Evolutionary conservation across 2,797 vertebrate species (phyloP).

Genomic region (Dipus sagitta): DNA sequence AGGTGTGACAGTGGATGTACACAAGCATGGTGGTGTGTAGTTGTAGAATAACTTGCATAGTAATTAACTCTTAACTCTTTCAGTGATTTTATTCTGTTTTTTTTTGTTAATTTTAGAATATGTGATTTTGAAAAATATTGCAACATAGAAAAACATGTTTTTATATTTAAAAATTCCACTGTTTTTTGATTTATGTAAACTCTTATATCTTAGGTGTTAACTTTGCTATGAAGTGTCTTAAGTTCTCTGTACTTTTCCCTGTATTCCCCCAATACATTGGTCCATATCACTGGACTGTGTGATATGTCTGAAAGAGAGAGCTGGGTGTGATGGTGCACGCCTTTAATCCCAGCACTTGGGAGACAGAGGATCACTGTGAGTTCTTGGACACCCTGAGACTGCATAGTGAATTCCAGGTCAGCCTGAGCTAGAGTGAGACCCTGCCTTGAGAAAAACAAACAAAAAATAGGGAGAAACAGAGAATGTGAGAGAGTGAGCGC

Average conservation of each 20-base stretch:
- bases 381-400: no score
- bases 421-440: no score
- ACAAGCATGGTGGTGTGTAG: not conserved
- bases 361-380: no score
- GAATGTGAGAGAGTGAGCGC: no score
- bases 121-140: slow-evolving; percentile 58
- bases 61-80: not conserved
- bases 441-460: no score
- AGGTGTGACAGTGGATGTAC: not conserved
- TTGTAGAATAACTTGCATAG: not conserved
- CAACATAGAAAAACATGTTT: slow-evolving; percentile 43
- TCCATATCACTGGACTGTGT: not conserved
- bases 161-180: not conserved
- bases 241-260: not conserved
- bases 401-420: no score
- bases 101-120: slow-evolving; percentile 68
- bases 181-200: slow-evolving; percentile 32
- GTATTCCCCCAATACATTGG: not conserved
- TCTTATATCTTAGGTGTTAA: not conserved
- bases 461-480: no score
- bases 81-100: slow-evolving; percentile 22
- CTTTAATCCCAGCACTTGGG: not conserved
- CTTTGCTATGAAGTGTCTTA: not conserved
- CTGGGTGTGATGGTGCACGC: no score
- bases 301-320: not conserved